phyloP scores from a whole-genome alignment of 30 jellyfish, hydroid and myxozoan species.

The Cassiopea andromeda region DNA sequence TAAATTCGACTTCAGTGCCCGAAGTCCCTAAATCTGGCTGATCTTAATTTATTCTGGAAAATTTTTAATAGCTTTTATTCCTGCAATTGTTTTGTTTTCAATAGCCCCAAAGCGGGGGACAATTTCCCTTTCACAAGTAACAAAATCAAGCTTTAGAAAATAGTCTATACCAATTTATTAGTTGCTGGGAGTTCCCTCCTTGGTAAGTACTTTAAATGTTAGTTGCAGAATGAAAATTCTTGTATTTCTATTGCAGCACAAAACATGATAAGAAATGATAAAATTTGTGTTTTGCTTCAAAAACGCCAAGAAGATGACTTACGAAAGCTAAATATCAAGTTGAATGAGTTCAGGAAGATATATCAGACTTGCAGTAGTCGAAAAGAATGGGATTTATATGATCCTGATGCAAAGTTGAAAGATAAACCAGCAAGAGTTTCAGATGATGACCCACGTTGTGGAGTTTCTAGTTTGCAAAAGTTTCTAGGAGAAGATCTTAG shows the following conservation, averaged over 20 bases:
- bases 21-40: background rate
- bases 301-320: slow-evolving; percentile 87
- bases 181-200: too few relatives aligned
- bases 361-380: slow-evolving; percentile 81
- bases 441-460: slow-evolving; percentile 96
- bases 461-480: slow-evolving; percentile 90
- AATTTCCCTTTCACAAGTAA: too few relatives aligned
- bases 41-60: background rate
- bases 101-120: too few relatives aligned
- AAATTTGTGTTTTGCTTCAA: slow-evolving; percentile 77
- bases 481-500: slow-evolving; percentile 90
- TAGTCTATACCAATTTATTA: too few relatives aligned
- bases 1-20: background rate
- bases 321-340: slow-evolving; percentile 61
- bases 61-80: background rate
- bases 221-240: too few relatives aligned
- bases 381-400: slow-evolving; percentile 92
- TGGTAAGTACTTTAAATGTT: too few relatives aligned
- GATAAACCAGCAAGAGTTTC: slow-evolving; percentile 92
- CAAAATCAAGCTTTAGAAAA: too few relatives aligned
- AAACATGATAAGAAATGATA: slow-evolving; percentile 83
- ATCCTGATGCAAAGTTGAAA: slow-evolving; percentile 86
- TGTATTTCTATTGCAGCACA: slow-evolving; percentile 57
- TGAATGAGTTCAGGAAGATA: slow-evolving; percentile 73
- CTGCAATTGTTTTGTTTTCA: too few relatives aligned